These are phyloP conservation scores for Meandrusa payeni DNA, from an alignment of 2,888 invertebrate genomes.

Conservation along the genomic window DNA sequence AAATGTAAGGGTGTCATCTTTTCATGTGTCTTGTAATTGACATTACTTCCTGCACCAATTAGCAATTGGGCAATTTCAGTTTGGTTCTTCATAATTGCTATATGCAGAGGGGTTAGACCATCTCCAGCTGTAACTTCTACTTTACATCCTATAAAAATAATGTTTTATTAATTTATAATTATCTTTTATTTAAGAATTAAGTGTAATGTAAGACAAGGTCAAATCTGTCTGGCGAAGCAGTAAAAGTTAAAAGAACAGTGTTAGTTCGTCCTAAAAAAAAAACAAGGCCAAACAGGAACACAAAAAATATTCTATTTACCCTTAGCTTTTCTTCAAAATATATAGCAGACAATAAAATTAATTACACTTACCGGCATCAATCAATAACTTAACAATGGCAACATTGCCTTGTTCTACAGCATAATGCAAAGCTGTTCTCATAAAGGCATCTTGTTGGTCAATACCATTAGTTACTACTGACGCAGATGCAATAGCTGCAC, in stretches of 20 bases:
- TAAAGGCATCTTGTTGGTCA: constrained; percentile 83
- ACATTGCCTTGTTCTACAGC: constrained; percentile 85
- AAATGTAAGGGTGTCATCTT: constrained; percentile 83
- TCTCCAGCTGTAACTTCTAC: constrained; percentile 84
- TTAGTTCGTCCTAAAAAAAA: too few relatives aligned
- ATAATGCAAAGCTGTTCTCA: constrained; percentile 87
- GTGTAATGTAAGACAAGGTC: too few relatives aligned
- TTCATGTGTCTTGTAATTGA: constrained; percentile 82
- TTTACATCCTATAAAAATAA: constrained; percentile 70
- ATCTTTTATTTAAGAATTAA: too few relatives aligned
- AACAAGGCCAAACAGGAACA: too few relatives aligned
- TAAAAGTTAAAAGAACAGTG: too few relatives aligned
- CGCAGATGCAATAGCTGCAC: constrained; percentile 72
- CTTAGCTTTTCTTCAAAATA: too few relatives aligned
- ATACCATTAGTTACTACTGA: constrained; percentile 74
- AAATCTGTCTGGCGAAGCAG: too few relatives aligned
- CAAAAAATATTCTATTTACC: too few relatives aligned
- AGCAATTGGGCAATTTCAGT: constrained; percentile 78
- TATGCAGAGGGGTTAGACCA: constrained; percentile 85
- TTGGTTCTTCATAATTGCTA: constrained; percentile 82
- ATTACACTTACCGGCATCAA: constrained; percentile 82
- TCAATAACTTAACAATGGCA: constrained; percentile 81
- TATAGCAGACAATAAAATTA: too few relatives aligned
- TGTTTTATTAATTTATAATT: not conserved
- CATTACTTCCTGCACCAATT: constrained; percentile 78